Evolutionary conservation across 2,888 invertebrate species (phyloP).

Genomic region (Nephrotoma guestfalica): DNA sequence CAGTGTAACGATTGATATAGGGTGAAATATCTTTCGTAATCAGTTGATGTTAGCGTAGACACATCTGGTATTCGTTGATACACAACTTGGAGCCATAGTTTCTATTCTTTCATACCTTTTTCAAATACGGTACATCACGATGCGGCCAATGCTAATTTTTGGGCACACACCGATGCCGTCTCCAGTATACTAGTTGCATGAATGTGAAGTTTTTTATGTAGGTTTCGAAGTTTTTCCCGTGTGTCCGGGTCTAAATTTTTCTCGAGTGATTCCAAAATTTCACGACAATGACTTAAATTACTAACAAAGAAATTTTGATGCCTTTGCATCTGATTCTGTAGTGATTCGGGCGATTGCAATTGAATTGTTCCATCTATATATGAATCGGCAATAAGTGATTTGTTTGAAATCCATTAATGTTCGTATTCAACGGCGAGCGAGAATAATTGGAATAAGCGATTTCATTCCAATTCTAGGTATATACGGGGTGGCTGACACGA

Average conservation of each 20-base stretch:
- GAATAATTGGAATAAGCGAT: constrained; percentile 57
- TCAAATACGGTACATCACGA: constrained; percentile 70
- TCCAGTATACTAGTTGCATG: constrained; percentile 64
- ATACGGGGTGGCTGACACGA: too few relatives aligned
- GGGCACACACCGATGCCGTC: constrained; percentile 64
- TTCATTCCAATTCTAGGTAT: constrained; percentile 53
- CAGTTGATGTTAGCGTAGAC: constrained; percentile 63
- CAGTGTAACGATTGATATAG: constrained; percentile 64
- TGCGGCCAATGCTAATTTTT: constrained; percentile 71
- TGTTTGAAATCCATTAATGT: constrained; percentile 70
- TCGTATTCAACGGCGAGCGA: constrained; percentile 75
- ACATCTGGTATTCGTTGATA: constrained; percentile 72
- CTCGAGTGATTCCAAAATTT: constrained; percentile 72
- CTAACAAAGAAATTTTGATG: constrained; percentile 78
- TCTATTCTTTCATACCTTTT: constrained; percentile 69
- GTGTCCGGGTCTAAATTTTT: constrained; percentile 72
- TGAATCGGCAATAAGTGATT: constrained; percentile 71
- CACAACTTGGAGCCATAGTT: constrained; percentile 69
- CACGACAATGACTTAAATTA: constrained; percentile 76
- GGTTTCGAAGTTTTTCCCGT: constrained; percentile 49
- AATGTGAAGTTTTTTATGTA: constrained; percentile 64
- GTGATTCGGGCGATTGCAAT: constrained; percentile 57
- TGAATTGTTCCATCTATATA: constrained; percentile 62
- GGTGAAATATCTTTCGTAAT: constrained; percentile 73
- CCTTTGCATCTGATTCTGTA: constrained; percentile 82